Conservation (phyloP, 2,113 vertebrate genomes). For the Hypocryptadius cinnamomeus region DNA sequence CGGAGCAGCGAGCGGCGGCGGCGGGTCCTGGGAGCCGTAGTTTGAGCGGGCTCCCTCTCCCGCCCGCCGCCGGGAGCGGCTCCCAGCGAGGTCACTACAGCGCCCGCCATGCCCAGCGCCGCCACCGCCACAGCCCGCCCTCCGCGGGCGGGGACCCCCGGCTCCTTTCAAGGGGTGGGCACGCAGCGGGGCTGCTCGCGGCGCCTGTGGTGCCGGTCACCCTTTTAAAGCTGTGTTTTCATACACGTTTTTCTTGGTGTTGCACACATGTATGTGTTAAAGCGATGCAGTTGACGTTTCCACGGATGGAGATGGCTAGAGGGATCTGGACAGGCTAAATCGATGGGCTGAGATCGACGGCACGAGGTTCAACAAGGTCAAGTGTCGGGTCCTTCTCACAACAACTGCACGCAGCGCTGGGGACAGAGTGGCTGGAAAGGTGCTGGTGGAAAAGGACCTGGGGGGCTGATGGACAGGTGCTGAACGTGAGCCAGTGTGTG, state of each 20-base stretch:
- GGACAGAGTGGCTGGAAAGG: neutral
- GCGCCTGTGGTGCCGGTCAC: accelerated
- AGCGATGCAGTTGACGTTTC: neutral
- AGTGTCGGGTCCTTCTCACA: no score
- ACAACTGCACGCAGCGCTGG: neutral
- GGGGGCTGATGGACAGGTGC: accelerated
- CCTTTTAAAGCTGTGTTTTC: no score
- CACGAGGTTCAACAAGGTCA: neutral
- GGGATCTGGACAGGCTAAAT: neutral
- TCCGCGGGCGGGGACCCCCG: neutral
- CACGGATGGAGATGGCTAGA: neutral
- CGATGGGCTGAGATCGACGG: neutral
- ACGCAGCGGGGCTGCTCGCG: accelerated
- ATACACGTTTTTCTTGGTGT: neutral
- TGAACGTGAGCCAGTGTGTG: neutral
- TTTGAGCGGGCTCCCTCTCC: neutral
- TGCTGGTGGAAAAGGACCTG: neutral
- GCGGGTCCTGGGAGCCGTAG: constrained; percentile 53
- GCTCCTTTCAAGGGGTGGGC: accelerated
- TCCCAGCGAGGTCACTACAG: neutral
- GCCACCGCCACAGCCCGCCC: neutral
- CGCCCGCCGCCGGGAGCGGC: neutral
- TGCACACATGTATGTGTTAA: neutral
- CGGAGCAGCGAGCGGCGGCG: neutral
- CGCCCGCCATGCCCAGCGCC: constrained; percentile 46